Conservation (phyloP, 2,797 vertebrate species). For the Anguilla marmorata region DNA sequence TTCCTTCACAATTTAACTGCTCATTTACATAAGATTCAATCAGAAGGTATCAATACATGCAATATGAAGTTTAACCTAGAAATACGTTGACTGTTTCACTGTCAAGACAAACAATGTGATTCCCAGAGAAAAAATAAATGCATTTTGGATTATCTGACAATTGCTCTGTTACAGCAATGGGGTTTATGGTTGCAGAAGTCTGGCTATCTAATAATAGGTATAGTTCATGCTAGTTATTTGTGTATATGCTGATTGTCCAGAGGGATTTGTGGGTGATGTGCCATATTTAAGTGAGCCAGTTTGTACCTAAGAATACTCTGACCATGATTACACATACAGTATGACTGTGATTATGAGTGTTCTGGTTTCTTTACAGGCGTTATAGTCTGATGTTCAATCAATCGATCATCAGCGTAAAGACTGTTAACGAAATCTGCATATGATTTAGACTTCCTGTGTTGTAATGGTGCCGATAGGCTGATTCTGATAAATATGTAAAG, state of each 20-base stretch:
- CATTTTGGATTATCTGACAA: not conserved
- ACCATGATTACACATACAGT: not conserved
- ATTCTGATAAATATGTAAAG: conserved; percentile 2
- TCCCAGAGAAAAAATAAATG: not conserved
- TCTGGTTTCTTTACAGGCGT: not conserved
- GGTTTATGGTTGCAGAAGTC: not conserved
- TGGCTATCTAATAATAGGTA: not conserved
- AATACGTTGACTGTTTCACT: conserved; percentile 1
- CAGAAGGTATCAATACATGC: conserved; percentile 17
- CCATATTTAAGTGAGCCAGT: not conserved
- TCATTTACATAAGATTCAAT: conserved; percentile 13
- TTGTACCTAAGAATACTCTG: not conserved
- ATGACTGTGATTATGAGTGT: not conserved
- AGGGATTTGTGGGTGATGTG: not conserved
- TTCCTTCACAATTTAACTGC: conserved; percentile 21
- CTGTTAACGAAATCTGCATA: not conserved
- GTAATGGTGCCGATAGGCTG: not conserved
- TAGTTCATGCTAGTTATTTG: not conserved
- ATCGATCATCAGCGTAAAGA: not conserved
- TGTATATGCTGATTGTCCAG: not conserved
- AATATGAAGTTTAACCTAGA: conserved; percentile 16
- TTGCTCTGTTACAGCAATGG: not conserved
- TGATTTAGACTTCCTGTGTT: not conserved
- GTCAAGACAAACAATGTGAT: not conserved
- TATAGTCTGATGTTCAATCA: not conserved